A percentile compares a stretch with the other conserved stretches of the same genome.
These are phyloP conservation scores for Drosophila equinoxialis DNA, from an alignment of 1,140 invertebrate species.

Conservation along the genomic window DNA sequence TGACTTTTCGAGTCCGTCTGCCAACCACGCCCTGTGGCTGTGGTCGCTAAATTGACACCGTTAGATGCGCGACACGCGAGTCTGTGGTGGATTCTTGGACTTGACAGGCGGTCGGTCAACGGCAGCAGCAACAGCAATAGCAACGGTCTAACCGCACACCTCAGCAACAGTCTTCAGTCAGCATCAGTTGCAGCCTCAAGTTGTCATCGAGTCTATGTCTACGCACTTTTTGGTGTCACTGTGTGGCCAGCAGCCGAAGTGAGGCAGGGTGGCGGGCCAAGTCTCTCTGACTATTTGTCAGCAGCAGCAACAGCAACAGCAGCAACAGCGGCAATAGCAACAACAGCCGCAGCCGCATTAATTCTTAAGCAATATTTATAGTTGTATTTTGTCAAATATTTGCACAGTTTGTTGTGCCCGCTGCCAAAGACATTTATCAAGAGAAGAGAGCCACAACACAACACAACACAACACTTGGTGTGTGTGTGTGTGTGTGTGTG, in stretches of 20 bases:
- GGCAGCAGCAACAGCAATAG: background rate
- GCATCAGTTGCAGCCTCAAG: conserved; percentile 19
- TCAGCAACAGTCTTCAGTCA: conserved; percentile 9
- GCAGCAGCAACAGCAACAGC: conserved; percentile 19
- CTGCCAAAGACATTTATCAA: conserved; percentile 79
- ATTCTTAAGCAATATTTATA: conserved; percentile 82
- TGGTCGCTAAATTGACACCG: conserved; percentile 57
- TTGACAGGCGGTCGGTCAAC: conserved; percentile 22
- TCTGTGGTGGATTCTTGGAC: conserved; percentile 40
- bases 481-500: conserved; percentile 1
- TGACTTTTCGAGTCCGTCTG: conserved; percentile 32
- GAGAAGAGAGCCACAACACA: conserved; percentile 40
- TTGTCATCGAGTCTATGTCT: conserved; percentile 44
- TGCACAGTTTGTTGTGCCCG: conserved; percentile 77
- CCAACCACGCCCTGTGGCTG: conserved; percentile 58
- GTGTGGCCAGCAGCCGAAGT: conserved; percentile 28
- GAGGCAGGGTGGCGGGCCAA: background rate
- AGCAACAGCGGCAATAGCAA: conserved; percentile 5
- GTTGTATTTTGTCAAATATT: conserved; percentile 82
- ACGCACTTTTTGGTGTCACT: conserved; percentile 78
- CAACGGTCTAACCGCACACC: background rate
- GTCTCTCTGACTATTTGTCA: conserved; percentile 63
- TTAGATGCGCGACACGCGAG: conserved; percentile 49
- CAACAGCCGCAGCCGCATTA: conserved; percentile 59
- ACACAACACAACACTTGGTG: background rate